phyloP scores from a whole-genome alignment of 2,888 invertebrate genomes.

The Keiferia lycopersicella region DNA sequence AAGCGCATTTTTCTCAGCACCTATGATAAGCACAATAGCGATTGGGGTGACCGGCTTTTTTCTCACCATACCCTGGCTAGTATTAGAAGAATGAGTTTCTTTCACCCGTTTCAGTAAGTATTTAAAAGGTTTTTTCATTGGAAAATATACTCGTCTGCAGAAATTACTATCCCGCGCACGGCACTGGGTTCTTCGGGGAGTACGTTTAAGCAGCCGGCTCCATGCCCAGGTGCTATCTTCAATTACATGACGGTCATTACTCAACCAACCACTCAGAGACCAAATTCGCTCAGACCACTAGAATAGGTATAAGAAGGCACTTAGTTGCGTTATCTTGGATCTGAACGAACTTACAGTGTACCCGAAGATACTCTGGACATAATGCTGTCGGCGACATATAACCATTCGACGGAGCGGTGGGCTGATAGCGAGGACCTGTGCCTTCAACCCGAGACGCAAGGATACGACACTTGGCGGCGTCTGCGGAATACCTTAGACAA shows the following conservation, averaged over 20 bases:
- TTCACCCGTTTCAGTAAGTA: constrained; percentile 70
- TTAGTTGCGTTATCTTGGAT: too few relatives aligned
- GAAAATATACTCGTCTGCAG: not conserved
- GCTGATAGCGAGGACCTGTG: constrained; percentile 83
- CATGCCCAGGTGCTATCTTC: too few relatives aligned
- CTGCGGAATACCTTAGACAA: constrained; percentile 83
- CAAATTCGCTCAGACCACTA: too few relatives aligned
- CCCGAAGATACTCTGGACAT: constrained; percentile 87
- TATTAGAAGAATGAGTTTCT: constrained; percentile 72
- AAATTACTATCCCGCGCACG: too few relatives aligned
- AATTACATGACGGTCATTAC: too few relatives aligned
- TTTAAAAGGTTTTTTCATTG: not conserved
- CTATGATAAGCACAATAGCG: constrained; percentile 62
- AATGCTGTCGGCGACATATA: constrained; percentile 84
- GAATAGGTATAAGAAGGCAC: too few relatives aligned
- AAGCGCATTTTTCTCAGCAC: constrained; percentile 67
- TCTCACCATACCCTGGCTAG: constrained; percentile 83
- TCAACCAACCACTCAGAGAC: too few relatives aligned
- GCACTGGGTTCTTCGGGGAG: too few relatives aligned
- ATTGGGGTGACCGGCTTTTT: constrained; percentile 76
- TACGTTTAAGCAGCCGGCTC: too few relatives aligned
- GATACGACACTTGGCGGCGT: constrained; percentile 84
- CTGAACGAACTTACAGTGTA: constrained; percentile 65
- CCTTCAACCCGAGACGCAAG: constrained; percentile 86
- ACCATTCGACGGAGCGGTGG: constrained; percentile 84